phyloP scores from a whole-genome alignment of 2,888 invertebrate species.

The Drosophila koepferae region DNA sequence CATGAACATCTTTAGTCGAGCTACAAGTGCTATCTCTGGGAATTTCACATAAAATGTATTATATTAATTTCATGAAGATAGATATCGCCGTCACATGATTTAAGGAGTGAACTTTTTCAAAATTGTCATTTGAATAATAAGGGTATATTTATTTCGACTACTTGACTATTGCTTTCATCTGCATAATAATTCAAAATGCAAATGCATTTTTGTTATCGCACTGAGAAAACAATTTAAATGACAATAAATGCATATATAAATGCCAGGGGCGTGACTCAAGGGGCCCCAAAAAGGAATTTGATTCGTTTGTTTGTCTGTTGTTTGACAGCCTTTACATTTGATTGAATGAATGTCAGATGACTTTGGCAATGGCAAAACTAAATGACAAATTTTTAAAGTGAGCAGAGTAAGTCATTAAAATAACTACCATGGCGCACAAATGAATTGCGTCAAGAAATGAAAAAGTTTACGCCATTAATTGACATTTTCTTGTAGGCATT shows the following conservation, averaged over 20 bases:
- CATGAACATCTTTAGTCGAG: background rate
- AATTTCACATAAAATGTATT: background rate
- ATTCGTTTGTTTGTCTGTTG: slow-evolving; percentile 40
- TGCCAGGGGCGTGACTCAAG: slow-evolving; percentile 43
- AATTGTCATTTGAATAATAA: slow-evolving; percentile 1
- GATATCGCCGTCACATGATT: background rate
- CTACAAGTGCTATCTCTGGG: background rate
- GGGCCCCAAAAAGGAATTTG: slow-evolving; percentile 57
- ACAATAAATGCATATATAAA: slow-evolving; percentile 31
- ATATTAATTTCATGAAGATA: background rate
- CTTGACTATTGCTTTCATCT: slow-evolving; percentile 8
- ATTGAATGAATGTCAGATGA: slow-evolving; percentile 49
- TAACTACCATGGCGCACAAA: slow-evolving; percentile 45
- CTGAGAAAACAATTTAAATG: slow-evolving; percentile 61
- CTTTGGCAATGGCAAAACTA: slow-evolving; percentile 56
- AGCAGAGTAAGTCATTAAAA: slow-evolving; percentile 27
- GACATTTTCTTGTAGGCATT: slow-evolving; percentile 51
- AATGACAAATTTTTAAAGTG: slow-evolving; percentile 53
- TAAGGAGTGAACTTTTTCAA: background rate
- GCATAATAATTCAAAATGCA: slow-evolving; percentile 67
- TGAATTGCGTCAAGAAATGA: slow-evolving; percentile 32
- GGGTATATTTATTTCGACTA: slow-evolving; percentile 28
- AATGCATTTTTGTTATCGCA: slow-evolving; percentile 55
- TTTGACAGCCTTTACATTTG: slow-evolving; percentile 52
- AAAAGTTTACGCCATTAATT: slow-evolving; percentile 76